Conservation (phyloP, 2,888 invertebrate species). For the Dorcus parallelipipedus region DNA sequence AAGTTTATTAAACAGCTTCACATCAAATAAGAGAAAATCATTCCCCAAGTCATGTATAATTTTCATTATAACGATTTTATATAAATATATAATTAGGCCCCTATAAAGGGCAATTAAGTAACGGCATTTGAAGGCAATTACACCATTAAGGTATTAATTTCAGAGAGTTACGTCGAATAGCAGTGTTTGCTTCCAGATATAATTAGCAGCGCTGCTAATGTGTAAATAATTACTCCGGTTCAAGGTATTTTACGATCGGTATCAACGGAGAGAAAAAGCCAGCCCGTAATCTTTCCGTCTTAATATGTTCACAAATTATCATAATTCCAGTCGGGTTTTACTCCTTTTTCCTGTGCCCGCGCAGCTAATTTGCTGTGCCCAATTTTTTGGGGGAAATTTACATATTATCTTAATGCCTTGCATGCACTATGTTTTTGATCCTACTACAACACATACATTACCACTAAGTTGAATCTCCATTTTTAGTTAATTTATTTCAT, state of each 20-base stretch:
- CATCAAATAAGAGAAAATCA: neutral
- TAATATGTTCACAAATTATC: constrained; percentile 39
- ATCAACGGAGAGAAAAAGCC: constrained; percentile 29
- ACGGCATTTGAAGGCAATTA: constrained; percentile 34
- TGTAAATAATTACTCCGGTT: constrained; percentile 49
- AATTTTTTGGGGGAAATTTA: constrained; percentile 28
- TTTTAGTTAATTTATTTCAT: too few relatives aligned
- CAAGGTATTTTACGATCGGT: constrained; percentile 45
- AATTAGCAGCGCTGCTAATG: constrained; percentile 49
- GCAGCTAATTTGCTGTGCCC: constrained; percentile 29
- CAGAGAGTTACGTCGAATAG: constrained; percentile 46
- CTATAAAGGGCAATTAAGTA: constrained; percentile 10
- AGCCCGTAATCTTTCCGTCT: constrained; percentile 35
- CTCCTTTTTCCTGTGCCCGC: constrained; percentile 22
- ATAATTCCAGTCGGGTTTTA: constrained; percentile 32
- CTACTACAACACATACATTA: too few relatives aligned
- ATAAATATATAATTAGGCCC: constrained; percentile 11
- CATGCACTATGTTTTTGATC: constrained; percentile 22
- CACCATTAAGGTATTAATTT: constrained; percentile 49
- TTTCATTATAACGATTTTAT: constrained; percentile 11
- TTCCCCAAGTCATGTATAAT: neutral
- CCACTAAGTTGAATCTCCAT: too few relatives aligned
- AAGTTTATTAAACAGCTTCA: too few relatives aligned
- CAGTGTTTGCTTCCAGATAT: constrained; percentile 42
- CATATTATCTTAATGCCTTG: constrained; percentile 37